Evolutionary conservation across 2,797 vertebrate species (phyloP), one percentile per base, ranked within the genome.

Genomic region (Gila robusta): DNA sequence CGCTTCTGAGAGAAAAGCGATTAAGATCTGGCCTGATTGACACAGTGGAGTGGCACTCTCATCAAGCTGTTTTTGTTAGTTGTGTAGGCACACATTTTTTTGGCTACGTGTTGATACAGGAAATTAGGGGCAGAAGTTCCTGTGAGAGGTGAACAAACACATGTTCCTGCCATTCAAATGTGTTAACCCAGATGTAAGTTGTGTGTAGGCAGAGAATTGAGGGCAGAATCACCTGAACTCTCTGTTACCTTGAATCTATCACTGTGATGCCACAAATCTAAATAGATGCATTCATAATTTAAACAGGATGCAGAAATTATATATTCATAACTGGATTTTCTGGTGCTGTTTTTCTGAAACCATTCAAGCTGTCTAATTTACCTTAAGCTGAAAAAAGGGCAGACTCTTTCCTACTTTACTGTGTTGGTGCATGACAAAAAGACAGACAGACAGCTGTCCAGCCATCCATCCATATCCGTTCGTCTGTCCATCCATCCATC

Each of bases 291-390:
- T 96, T 90, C 94, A 96, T 96, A 94, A 94, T 95, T 96, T 94
- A 96, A 64, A 93, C 90, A 94, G 91, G 91, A 93, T 92, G 93
- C 92, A 94, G 94, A 96, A 97, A 98, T 98, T 96, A 97, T 97
- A 96, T 97, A 97, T 98, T 98, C 97, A 97, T 97, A 97, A 97
- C 95, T 92, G 94, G 96, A 97, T 96, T 96, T 95, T 94, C 95
- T 94, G 91, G 87, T 92, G 95, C 96, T 96, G 96, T 97, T 97
- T 97, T 96, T 96, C 95, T 94, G 96, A 95, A 92, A 93, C 96
- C 95, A 96, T 96, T 93, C 94, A 95, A 96, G 94, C 95, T 94
- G 96, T 96, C 95, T 95, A 94, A 93, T 95, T 91, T 93, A 93
- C 93, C 86, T 95, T 93, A 91, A 94, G 97, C 92, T 52, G 47